Percentiles rank a stretch among this genome's conserved stretches.
Evolutionary conservation across 2,888 invertebrate genomes (phyloP).

Genomic region (Julus scanicus): DNA sequence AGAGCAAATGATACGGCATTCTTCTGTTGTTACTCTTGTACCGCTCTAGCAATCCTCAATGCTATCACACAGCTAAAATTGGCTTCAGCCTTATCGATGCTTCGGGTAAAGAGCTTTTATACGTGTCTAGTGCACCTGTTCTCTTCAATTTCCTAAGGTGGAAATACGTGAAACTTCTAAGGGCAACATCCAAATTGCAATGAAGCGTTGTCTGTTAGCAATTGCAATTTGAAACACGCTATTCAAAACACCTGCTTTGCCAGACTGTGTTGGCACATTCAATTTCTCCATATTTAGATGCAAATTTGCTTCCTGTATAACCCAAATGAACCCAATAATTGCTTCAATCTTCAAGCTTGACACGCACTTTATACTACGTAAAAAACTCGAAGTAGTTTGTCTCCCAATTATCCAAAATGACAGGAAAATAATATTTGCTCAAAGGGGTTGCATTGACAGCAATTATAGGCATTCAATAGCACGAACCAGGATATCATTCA

Average conservation of each 20-base stretch:
- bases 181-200: background rate
- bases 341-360: background rate
- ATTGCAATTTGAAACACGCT: background rate
- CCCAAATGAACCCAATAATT: constrained; percentile 5
- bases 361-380: background rate
- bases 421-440: constrained; percentile 24
- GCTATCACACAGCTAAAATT: background rate
- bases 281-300: background rate
- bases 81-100: background rate
- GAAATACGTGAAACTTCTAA: background rate
- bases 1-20: background rate
- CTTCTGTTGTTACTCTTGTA: background rate
- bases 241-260: background rate
- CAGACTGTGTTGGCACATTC: background rate
- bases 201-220: background rate
- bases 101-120: background rate
- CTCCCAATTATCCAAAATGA: constrained; percentile 3
- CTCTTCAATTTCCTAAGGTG: background rate
- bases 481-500: background rate
- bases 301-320: constrained; percentile 3
- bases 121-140: background rate
- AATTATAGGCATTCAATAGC: background rate
- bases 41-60: background rate
- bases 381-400: background rate
- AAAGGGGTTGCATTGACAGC: background rate